A percentile compares a stretch with the other conserved stretches of the same genome.
phyloP scores from a whole-genome alignment of 1,140 invertebrate genomes.

The Brachionus koreanus region DNA sequence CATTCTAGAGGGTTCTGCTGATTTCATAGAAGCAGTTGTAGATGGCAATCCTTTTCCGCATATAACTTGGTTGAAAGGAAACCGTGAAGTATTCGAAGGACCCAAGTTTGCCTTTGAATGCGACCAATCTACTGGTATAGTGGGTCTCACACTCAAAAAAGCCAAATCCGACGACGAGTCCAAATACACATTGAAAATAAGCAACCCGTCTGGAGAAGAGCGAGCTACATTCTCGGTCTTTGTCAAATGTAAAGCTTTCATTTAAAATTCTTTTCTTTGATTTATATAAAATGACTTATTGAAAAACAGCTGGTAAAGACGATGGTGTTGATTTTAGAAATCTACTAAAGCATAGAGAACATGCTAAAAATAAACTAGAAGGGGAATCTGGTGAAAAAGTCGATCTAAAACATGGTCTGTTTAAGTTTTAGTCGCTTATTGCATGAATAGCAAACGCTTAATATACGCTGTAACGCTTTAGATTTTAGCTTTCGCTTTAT shows the following conservation, averaged over 20 bases:
- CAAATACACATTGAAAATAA: constrained; percentile 16
- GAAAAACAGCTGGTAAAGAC: constrained; percentile 8
- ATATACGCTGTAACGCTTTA: background rate
- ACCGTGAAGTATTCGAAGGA: background rate
- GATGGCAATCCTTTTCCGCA: constrained; percentile 43
- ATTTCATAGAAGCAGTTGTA: constrained; percentile 10
- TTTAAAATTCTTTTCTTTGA: background rate
- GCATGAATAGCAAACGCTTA: background rate
- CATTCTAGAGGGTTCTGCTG: background rate
- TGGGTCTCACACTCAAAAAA: constrained; percentile 9
- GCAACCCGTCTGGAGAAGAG: constrained; percentile 35
- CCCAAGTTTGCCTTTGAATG: background rate
- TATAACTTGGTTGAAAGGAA: constrained; percentile 38
- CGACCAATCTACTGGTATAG: constrained; percentile 29
- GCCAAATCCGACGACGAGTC: constrained; percentile 21
- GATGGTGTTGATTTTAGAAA: constrained; percentile 41
- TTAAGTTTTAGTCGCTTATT: background rate
- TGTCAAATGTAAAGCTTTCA: constrained; percentile 39
- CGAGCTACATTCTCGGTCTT: background rate
- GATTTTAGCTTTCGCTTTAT: background rate
- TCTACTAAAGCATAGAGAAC: constrained; percentile 37
- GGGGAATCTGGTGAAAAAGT: background rate
- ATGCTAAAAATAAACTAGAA: constrained; percentile 14
- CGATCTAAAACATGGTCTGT: constrained; percentile 39
- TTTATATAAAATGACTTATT: background rate